phyloP scores from a whole-genome alignment of 2,797 vertebrate genomes.

The Mastacembelus armatus region DNA sequence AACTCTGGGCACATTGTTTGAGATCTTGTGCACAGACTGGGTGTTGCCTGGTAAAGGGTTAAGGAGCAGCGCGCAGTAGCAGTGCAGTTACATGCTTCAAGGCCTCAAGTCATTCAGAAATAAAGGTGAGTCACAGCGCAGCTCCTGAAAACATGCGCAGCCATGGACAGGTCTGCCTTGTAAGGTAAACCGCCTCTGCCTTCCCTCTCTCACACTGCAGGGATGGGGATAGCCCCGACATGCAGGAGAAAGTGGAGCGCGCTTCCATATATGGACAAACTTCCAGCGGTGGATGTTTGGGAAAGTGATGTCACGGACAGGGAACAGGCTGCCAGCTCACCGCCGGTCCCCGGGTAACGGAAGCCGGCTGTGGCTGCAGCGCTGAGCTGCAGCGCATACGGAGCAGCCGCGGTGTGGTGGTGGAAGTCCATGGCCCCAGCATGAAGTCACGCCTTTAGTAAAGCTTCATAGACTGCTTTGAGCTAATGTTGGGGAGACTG shows the following conservation, averaged over 20 bases:
- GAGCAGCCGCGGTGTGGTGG: not conserved
- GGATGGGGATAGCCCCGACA: slow-evolving; percentile 62
- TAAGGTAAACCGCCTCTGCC: slow-evolving; percentile 76
- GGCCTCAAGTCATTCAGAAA: slow-evolving; percentile 42
- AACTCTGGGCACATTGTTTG: too few species aligned
- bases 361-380: slow-evolving; percentile 31
- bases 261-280: slow-evolving; percentile 85
- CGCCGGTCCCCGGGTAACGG: slow-evolving; percentile 47
- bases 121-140: slow-evolving; percentile 59
- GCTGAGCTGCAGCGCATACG: not conserved
- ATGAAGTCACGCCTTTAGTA: not conserved
- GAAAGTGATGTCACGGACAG: slow-evolving; percentile 73
- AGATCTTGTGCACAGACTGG: too few species aligned
- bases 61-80: too few species aligned
- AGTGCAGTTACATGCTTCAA: not conserved
- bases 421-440: not conserved
- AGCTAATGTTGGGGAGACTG: too few species aligned
- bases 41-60: too few species aligned
- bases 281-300: slow-evolving; percentile 81
- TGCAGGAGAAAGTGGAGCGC: slow-evolving; percentile 71
- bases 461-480: not conserved
- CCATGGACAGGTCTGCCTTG: slow-evolving; percentile 75
- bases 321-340: slow-evolving; percentile 72
- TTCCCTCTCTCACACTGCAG: slow-evolving; percentile 35
- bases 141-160: slow-evolving; percentile 58